Evolutionary conservation across 2,888 invertebrate species (phyloP), one percentile per base, ranked within the genome.

Genomic region (Coenonympha arcania): DNA sequence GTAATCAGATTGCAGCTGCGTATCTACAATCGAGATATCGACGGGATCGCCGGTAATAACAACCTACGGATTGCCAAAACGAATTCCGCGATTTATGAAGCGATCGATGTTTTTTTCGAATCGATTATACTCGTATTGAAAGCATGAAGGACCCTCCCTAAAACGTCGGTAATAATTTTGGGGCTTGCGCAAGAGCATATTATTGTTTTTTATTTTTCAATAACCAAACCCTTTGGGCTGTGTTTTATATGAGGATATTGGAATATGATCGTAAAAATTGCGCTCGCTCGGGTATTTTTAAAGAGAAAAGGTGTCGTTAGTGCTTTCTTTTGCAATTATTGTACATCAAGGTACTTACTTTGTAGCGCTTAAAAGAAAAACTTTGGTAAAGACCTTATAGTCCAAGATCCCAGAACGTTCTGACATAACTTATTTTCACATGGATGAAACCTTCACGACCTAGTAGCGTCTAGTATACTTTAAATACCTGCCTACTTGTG

Each of bases 21-120:
- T 48, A 31, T 51, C 50, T 31, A 40, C 48, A 48, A 54, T 67
- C 63, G 62, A 60, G 63, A 62, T 59, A 59, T 60, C 56, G 61
- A 51, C 59, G 61, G 63, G 60, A 68, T 67, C 65, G 62, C 58
- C 40, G 54, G 44, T 76, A 78, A 77, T 78, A 73, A 76, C 68
- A 69, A 67, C 66, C 64, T 60, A 62, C 56, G 57, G 50, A 47
- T 57, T 63, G 64, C 66, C 65, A 49, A 72, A 73, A 73, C 68
- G 63, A 68, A 67, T 71, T 70, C 66, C 50, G 60, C 51, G 62
- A 58, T 66, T 69, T 69, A 62, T 49, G 31, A 8, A 34, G 36
- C 20, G 49, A 65, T 65, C 63, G 58, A 52, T 55, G 55, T 59
- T 60, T 68, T 59, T 59, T 48, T 60, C 46, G 43, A 57, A 55